A percentile compares a stretch with the other conserved stretches of the same genome.
Conservation (phyloP, 2,797 vertebrate species). For the Macrochelys suwanniensis region DNA sequence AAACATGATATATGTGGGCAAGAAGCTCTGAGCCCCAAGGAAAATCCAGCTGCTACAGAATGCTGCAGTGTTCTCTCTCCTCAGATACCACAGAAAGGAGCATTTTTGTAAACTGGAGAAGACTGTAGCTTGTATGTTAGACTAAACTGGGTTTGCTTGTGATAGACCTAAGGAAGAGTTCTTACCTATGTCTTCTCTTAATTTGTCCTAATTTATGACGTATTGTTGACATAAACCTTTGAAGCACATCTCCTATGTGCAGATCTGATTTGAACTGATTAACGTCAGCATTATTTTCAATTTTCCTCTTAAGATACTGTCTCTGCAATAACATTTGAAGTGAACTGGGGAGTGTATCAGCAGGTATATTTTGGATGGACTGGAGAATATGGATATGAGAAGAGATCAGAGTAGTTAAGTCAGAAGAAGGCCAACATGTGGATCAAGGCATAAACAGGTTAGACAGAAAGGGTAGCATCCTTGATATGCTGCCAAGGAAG, state of each 20-base stretch:
- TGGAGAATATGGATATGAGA: background rate
- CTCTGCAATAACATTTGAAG: conserved; percentile 1
- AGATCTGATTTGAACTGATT: conserved; percentile 7
- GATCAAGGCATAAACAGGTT: background rate
- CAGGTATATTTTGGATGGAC: background rate
- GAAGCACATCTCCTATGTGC: background rate
- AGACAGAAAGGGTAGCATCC: background rate
- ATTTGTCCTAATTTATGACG: background rate
- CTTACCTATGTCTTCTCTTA: background rate
- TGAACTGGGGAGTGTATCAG: background rate
- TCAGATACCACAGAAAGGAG: background rate
- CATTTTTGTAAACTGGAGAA: background rate
- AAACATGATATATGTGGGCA: background rate
- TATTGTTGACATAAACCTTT: conserved; percentile 17
- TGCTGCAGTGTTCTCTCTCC: background rate
- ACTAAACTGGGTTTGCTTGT: background rate
- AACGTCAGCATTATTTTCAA: background rate
- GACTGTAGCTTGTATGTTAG: background rate
- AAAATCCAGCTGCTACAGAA: background rate
- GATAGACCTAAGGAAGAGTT: background rate
- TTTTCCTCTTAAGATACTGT: background rate
- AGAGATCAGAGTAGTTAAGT: background rate
- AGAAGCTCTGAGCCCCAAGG: background rate
- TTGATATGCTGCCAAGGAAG: background rate
- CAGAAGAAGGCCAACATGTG: background rate